Evolutionary conservation across 1,140 invertebrate species (phyloP), one percentile per base, ranked within the genome.

Genomic region (Trissolcus basalis): DNA sequence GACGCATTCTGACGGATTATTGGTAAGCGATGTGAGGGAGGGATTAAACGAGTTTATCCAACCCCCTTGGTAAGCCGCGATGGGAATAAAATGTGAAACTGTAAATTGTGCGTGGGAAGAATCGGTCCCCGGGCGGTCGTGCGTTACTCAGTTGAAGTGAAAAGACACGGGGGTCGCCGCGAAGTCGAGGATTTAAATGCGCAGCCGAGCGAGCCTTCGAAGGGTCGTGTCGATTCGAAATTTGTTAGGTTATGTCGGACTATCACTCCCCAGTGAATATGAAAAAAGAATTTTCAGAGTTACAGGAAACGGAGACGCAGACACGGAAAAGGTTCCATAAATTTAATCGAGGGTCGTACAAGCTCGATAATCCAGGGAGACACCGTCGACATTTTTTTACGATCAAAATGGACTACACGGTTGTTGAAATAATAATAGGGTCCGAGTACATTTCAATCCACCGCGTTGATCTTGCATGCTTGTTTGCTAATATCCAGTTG

Each of bases 21-120:
- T 71, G 74, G 69, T 72, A 68, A 78, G 70, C 71, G 71, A 67
- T 69, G 77, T 49, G 51, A 74, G 60, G 64, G 77, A 60, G 68
- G 75, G 71, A 68, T 78, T 65, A 79, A 75, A 77, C 73, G 67
- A 81, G 77, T 76, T 80, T 80, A 78, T 77, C 67, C 67, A 67
- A 77, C 72, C 68, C 71, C 78, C 74, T 59, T 48, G 71, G 69
- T 75, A 80, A 83, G 77, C 80, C 84, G 82, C 84, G 84, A 87
- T 85, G 86, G 83, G 86, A 86, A 87, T 87, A 87, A 86, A 88
- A 88, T 84, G 86, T 85, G 86, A 88, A 88, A 88, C 85, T 88
- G 86, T 88, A 88, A 88, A 88, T 88, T 88, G 87, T 88, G 86
- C 86, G 86, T 87, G 86, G 86, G 85, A 86, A 87, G 82, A 87